phyloP scores from a whole-genome alignment of 2,888 invertebrate genomes.

The Anthoptus insignis region DNA sequence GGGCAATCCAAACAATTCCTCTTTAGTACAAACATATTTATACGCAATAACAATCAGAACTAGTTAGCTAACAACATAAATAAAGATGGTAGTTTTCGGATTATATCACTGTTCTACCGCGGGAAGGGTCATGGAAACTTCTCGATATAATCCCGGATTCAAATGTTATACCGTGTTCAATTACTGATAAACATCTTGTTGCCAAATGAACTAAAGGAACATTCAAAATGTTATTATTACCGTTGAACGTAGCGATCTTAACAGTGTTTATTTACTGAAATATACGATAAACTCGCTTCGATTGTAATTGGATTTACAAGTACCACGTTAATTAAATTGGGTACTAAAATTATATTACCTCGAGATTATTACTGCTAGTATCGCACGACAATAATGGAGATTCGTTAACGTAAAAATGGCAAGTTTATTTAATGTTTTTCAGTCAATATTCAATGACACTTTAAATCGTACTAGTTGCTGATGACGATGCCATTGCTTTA shows the following conservation, averaged over 20 bases:
- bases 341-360: constrained; percentile 39
- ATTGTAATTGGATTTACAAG: constrained; percentile 48
- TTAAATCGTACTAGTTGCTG: too few relatives aligned
- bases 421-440: constrained; percentile 7
- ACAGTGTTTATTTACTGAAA: constrained; percentile 53
- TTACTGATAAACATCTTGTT: constrained; percentile 70
- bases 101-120: constrained; percentile 66
- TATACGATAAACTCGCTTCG: constrained; percentile 51
- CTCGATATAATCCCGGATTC: constrained; percentile 65
- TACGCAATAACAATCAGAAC: constrained; percentile 49
- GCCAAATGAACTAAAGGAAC: constrained; percentile 65
- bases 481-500: too few relatives aligned
- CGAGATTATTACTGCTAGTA: constrained; percentile 35
- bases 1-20: neutral
- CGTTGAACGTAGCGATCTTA: constrained; percentile 51
- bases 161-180: constrained; percentile 72
- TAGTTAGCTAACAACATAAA: constrained; percentile 59
- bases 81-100: constrained; percentile 65
- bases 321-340: constrained; percentile 46
- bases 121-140: constrained; percentile 65
- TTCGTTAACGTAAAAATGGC: constrained; percentile 28
- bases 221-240: constrained; percentile 63
- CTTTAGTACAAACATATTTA: constrained; percentile 31
- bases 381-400: constrained; percentile 31
- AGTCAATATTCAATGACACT: too few relatives aligned